A percentile compares a stretch with the other conserved stretches of the same genome.
phyloP scores from a whole-genome alignment of 2,113 vertebrate genomes.

The Larimichthys polyactis region DNA sequence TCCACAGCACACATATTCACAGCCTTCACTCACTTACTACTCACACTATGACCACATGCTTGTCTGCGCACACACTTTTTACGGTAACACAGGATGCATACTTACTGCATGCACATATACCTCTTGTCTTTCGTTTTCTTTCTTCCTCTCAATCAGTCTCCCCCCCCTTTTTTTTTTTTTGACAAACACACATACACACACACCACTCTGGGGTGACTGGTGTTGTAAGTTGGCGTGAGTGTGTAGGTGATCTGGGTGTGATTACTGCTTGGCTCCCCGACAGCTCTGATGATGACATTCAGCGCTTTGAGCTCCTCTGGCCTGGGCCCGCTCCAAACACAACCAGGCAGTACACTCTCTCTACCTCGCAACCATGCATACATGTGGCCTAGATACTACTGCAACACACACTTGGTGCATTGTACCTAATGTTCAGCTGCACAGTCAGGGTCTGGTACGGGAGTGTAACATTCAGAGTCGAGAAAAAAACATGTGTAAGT shows the following conservation, averaged over 20 bases:
- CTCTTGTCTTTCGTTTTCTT: constrained; percentile 72
- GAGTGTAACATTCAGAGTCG: neutral
- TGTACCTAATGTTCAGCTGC: constrained; percentile 26
- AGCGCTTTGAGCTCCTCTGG: constrained; percentile 83
- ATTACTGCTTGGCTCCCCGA: constrained; percentile 86
- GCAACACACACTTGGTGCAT: constrained; percentile 40
- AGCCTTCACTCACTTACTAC: constrained; percentile 68
- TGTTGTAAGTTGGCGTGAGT: constrained; percentile 85
- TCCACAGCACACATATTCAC: constrained; percentile 62
- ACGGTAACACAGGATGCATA: constrained; percentile 69
- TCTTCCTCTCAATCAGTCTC: constrained; percentile 70
- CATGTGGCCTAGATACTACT: constrained; percentile 72
- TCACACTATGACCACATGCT: constrained; percentile 69
- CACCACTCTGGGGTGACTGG: constrained; percentile 74
- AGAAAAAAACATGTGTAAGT: neutral
- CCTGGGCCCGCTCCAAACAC: constrained; percentile 81
- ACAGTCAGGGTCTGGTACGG: neutral
- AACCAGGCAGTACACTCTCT: constrained; percentile 77
- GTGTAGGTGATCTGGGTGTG: constrained; percentile 88
- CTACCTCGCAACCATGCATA: constrained; percentile 77
- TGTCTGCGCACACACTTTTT: constrained; percentile 59
- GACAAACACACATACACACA: constrained; percentile 52
- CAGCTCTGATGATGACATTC: constrained; percentile 87
- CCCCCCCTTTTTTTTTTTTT: constrained; percentile 43
- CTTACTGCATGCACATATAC: constrained; percentile 65